phyloP scores from a whole-genome alignment of 2,113 vertebrate genomes.

The Poeciliopsis occidentalis region DNA sequence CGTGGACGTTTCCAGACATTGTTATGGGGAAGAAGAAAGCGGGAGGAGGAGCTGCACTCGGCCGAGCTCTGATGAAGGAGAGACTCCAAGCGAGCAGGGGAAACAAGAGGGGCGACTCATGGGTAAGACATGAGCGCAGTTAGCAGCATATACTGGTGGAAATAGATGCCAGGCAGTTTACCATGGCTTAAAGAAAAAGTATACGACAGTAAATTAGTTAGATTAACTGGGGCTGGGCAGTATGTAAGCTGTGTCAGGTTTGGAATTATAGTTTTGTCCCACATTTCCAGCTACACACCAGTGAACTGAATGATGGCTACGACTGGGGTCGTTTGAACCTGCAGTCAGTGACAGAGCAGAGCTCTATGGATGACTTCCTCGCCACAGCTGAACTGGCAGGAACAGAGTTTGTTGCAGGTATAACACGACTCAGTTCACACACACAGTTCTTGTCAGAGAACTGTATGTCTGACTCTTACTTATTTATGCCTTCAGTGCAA shows the following conservation, averaged over 20 bases:
- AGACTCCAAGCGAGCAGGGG: constrained; percentile 78
- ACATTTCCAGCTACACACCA: constrained; percentile 86
- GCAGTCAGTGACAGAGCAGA: constrained; percentile 94
- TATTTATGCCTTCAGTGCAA: background rate
- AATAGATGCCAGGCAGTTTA: background rate
- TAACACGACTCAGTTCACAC: background rate
- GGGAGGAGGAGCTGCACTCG: constrained; percentile 71
- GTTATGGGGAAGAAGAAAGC: constrained; percentile 86
- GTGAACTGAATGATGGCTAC: constrained; percentile 89
- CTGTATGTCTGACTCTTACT: background rate
- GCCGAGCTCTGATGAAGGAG: constrained; percentile 86
- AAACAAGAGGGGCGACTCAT: constrained; percentile 77
- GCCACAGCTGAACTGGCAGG: constrained; percentile 95
- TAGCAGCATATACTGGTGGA: background rate
- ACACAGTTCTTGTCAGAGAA: background rate
- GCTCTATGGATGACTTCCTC: constrained; percentile 92
- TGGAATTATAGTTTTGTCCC: background rate
- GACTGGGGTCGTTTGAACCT: constrained; percentile 90
- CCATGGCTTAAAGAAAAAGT: background rate
- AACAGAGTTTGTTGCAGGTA: constrained; percentile 92
- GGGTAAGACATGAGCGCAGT: constrained; percentile 75
- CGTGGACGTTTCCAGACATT: background rate
- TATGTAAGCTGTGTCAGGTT: background rate
- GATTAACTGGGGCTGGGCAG: too few relatives aligned
- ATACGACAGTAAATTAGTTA: too few relatives aligned